These are phyloP conservation scores for Lagopus leucura DNA, from an alignment of 2,113 vertebrate species.

Conservation along the genomic window DNA sequence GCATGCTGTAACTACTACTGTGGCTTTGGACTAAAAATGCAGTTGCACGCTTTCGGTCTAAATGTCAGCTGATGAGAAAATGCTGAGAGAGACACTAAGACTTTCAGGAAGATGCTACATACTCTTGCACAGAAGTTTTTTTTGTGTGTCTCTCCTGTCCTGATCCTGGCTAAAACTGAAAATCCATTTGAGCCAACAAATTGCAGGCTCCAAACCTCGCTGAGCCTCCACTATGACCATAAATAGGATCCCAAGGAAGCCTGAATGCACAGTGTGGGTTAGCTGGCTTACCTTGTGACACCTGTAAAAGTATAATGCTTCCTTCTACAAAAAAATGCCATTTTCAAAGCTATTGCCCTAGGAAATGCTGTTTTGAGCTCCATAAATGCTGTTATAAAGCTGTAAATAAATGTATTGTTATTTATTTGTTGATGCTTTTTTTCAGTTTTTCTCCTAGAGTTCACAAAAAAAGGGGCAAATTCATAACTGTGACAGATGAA, in stretches of 20 bases:
- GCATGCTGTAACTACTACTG: neutral
- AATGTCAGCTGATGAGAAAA: neutral
- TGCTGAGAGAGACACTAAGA: accelerated
- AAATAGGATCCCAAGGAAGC: neutral
- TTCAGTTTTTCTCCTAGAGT: accelerated
- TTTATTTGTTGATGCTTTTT: neutral
- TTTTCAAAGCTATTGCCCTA: neutral
- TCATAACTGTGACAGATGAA: neutral
- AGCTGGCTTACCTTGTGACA: neutral
- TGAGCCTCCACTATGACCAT: neutral
- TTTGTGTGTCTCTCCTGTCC: neutral
- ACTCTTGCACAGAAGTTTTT: neutral
- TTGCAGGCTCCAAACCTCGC: neutral
- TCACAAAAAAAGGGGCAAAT: neutral
- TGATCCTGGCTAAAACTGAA: neutral
- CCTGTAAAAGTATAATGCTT: neutral
- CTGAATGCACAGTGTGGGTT: neutral
- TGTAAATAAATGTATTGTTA: neutral
- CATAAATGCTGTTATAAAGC: neutral
- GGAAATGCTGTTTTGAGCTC: neutral
- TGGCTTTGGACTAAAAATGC: neutral
- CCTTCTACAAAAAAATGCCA: neutral
- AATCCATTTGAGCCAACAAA: neutral
- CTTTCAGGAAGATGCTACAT: neutral
- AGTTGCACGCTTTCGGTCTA: neutral